A percentile compares a stretch with the other conserved stretches of the same genome.
Evolutionary conservation across 2,888 invertebrate genomes (phyloP).

Genomic region (Trissolcus japonicus): DNA sequence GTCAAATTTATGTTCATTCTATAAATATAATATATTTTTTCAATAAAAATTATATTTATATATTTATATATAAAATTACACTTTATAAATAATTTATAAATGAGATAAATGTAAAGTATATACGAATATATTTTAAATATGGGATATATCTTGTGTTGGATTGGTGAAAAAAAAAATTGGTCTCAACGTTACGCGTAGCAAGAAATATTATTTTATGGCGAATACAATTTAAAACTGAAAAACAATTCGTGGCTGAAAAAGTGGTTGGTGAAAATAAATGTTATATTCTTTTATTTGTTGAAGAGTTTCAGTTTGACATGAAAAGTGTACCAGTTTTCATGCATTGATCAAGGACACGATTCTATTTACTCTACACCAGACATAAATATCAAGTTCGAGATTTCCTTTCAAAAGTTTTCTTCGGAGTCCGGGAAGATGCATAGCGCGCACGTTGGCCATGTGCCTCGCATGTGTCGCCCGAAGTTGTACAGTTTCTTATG

Average conservation of each 20-base stretch:
- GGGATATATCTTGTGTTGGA: background rate
- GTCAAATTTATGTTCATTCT: no score
- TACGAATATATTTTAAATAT: no score
- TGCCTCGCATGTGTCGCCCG: conserved; percentile 18
- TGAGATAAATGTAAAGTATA: no score
- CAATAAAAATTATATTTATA: no score
- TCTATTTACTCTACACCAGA: conserved; percentile 7
- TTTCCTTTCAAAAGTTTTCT: conserved; percentile 23
- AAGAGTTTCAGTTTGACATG: background rate
- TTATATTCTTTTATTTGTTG: no score
- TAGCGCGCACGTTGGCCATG: conserved; percentile 14
- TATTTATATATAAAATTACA: no score
- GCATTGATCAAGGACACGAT: background rate
- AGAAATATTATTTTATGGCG: no score
- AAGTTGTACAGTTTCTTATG: conserved; percentile 4
- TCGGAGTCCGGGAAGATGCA: background rate
- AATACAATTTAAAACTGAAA: no score
- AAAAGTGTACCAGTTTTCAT: background rate
- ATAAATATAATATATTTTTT: no score
- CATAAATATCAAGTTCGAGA: conserved; percentile 14
- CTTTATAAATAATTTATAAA: no score
- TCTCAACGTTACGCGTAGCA: background rate
- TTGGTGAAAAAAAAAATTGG: background rate
- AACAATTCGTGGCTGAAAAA: no score
- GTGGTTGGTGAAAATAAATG: no score